A percentile compares a stretch with the other conserved stretches of the same genome.
phyloP scores from a whole-genome alignment of 2,113 vertebrate genomes.

The Neotragus pygmaeus region DNA sequence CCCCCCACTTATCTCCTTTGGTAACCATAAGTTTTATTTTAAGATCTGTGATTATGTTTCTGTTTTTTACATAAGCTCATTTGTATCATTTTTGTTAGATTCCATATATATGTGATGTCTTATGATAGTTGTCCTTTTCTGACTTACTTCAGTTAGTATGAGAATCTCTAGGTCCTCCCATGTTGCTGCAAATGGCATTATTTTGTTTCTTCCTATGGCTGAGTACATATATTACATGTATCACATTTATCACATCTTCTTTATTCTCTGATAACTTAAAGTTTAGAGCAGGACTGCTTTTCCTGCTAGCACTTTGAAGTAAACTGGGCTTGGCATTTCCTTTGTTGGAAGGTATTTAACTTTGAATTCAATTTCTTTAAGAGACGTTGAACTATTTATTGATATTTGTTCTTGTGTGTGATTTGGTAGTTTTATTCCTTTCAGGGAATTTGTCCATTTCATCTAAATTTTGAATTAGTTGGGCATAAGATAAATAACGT shows the following conservation, averaged over 20 bases:
- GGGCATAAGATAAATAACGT: neutral
- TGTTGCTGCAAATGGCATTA: neutral
- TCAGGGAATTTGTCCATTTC: neutral
- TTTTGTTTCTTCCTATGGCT: neutral
- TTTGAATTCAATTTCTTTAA: neutral
- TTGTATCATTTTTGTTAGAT: no score
- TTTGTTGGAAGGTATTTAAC: neutral
- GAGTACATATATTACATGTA: neutral
- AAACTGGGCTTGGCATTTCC: neutral
- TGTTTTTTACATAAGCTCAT: no score
- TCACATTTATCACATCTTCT: neutral
- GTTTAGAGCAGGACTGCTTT: neutral
- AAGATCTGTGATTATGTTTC: no score
- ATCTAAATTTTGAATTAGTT: neutral
- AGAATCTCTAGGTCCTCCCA: no score
- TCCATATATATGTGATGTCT: no score
- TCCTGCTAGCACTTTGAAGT: neutral
- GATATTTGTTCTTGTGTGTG: neutral
- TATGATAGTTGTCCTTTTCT: no score
- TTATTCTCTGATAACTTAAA: neutral
- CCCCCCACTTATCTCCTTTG: no score
- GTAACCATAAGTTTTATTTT: no score
- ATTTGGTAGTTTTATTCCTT: neutral
- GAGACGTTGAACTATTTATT: neutral
- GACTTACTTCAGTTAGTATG: no score